Evolutionary conservation across 2,113 vertebrate genomes (phyloP), one percentile per base, ranked within the genome.

Genomic region (Anser brachyrhynchus): DNA sequence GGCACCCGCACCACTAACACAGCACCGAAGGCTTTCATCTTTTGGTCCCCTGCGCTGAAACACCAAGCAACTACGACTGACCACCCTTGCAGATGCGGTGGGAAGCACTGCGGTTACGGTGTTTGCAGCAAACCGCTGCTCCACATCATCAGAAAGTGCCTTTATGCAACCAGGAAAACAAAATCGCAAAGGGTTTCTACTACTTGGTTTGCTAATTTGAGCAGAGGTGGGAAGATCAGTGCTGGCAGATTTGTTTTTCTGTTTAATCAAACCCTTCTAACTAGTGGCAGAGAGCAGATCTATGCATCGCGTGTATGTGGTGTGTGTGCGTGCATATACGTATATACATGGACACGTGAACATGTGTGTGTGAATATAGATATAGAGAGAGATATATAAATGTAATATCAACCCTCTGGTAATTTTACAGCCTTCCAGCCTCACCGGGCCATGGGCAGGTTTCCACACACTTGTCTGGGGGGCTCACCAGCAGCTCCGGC

Each of bases 81-180:
- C 44, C 44, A 44, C 17, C 44, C 44, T 44, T 18, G 44, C 44
- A 44, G 44, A 44, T 7, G 46, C 46, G 5, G 46, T 37, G 52
- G 81, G 82, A 79, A 51, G 41, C 1, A 2, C 7, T 44, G 82
- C 57, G 41, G 64, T 57, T 13, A 19, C 54, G 8, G 51, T 5
- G 9, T 46, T 88, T 75, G 72, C 22, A 41, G 87, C 65, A 46
- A 92, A 70, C 75, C 81, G 87, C 89, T 94, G 89, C 79, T 91
- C 92, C 92, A 77, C 95, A 93, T 90, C 92, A 83, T 91, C 95
- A 89, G 77, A 70, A 97, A 97, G 97, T 97, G 97, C 97, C 97
- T 97, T 97, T 67, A 86, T 23, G 31, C 35, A 89, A 79, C 87
- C 91, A 92, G 82, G 84, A 90, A 73, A 91, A 85, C 79, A 87